phyloP scores from a whole-genome alignment of 2,113 vertebrate species.

The Lepus europaeus region DNA sequence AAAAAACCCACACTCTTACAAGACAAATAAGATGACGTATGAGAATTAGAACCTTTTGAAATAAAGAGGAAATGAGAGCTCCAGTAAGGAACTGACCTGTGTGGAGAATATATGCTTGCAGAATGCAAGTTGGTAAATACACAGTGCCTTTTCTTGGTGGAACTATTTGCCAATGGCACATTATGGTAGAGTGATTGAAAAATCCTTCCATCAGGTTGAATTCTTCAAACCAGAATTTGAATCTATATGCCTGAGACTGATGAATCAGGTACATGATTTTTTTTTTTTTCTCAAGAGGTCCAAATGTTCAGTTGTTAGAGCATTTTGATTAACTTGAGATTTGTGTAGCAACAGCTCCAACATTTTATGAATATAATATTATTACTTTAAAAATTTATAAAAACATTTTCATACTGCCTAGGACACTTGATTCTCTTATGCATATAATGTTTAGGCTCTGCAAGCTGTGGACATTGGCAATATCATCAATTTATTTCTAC shows the following conservation, averaged over 20 bases:
- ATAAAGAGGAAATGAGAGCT: background rate
- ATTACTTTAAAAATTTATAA: background rate
- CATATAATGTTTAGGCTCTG: background rate
- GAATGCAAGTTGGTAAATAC: background rate
- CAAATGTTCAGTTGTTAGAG: slow-evolving; percentile 23
- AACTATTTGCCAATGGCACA: background rate
- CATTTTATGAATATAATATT: background rate
- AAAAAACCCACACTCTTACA: background rate
- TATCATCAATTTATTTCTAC: background rate
- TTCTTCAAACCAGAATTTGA: slow-evolving; percentile 1
- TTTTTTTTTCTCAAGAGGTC: background rate
- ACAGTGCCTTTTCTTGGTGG: background rate
- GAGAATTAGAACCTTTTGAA: background rate
- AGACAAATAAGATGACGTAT: background rate
- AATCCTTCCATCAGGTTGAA: background rate
- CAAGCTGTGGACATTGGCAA: background rate
- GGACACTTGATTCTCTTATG: background rate
- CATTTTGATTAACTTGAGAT: background rate
- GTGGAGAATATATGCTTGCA: slow-evolving; percentile 22
- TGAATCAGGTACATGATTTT: background rate
- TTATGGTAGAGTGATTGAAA: background rate
- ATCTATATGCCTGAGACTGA: background rate
- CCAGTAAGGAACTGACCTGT: background rate
- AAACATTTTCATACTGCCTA: background rate
- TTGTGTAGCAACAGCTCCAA: background rate